Conservation (phyloP, 1,140 invertebrate genomes). For the Atopsyche davidsoni region DNA sequence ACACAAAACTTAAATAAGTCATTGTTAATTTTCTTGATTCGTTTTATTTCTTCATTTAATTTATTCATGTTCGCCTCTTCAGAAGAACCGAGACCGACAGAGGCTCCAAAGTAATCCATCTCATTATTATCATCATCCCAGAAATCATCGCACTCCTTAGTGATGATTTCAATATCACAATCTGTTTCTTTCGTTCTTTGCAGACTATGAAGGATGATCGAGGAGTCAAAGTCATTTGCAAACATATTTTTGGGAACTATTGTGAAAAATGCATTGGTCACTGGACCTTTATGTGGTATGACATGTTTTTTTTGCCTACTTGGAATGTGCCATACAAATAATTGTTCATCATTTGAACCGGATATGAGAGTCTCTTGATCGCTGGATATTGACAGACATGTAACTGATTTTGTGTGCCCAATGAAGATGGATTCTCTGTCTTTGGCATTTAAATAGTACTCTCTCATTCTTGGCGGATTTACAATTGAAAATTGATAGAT, state of each 20-base stretch:
- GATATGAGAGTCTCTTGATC: conserved; percentile 65
- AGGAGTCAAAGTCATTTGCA: conserved; percentile 38
- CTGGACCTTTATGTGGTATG: conserved; percentile 62
- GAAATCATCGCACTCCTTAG: conserved; percentile 21
- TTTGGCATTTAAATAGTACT: conserved; percentile 55
- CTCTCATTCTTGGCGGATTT: conserved; percentile 57
- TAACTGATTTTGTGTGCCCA: conserved; percentile 63
- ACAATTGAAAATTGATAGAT: conserved; percentile 63
- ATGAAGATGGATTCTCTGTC: conserved; percentile 46
- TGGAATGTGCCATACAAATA: conserved; percentile 73
- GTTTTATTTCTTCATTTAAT: conserved; percentile 1
- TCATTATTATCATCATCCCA: conserved; percentile 18
- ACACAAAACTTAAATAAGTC: not conserved
- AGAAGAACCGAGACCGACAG: conserved; percentile 32
- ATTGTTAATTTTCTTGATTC: conserved; percentile 5
- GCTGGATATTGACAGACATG: conserved; percentile 62
- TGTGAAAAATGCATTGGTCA: conserved; percentile 63
- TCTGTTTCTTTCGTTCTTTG: conserved; percentile 35
- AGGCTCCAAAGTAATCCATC: conserved; percentile 34
- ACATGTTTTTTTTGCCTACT: conserved; percentile 65
- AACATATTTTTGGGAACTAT: conserved; percentile 45
- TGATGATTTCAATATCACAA: conserved; percentile 33
- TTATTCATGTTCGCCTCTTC: conserved; percentile 6
- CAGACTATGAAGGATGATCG: conserved; percentile 39
- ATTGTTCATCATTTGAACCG: conserved; percentile 64